A percentile compares a stretch with the other conserved stretches of the same genome.
Conservation (phyloP, 2,113 vertebrate genomes). For the Synodontis membranacea region DNA sequence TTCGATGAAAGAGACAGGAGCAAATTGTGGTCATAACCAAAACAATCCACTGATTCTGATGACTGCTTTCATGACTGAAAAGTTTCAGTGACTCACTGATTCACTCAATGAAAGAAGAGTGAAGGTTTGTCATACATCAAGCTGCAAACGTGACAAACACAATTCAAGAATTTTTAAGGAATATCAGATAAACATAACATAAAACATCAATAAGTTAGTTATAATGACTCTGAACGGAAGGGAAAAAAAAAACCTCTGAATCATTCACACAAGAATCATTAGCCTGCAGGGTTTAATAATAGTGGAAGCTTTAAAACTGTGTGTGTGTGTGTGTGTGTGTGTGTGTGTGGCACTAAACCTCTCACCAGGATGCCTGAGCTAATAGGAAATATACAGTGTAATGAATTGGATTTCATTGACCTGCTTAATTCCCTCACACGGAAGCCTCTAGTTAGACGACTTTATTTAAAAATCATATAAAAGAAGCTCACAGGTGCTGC, state of each 20-base stretch:
- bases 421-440: background rate
- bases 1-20: background rate
- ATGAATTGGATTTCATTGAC: constrained; percentile 19
- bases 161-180: background rate
- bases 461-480: background rate
- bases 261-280: background rate
- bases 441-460: background rate
- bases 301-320: background rate
- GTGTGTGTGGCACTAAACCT: background rate
- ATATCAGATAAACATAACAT: background rate
- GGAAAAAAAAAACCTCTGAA: background rate
- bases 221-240: background rate
- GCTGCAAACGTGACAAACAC: background rate
- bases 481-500: background rate
- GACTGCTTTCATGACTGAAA: background rate
- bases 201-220: background rate
- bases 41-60: background rate
- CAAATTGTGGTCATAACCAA: background rate
- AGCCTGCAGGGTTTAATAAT: background rate
- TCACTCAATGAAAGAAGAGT: background rate
- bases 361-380: constrained; percentile 1
- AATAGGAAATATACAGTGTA: constrained; percentile 16
- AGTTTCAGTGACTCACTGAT: background rate
- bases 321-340: constrained; percentile 13
- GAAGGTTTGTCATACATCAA: background rate